phyloP scores from a whole-genome alignment of 1,140 invertebrate species.

The Pseudoatta argentina region DNA sequence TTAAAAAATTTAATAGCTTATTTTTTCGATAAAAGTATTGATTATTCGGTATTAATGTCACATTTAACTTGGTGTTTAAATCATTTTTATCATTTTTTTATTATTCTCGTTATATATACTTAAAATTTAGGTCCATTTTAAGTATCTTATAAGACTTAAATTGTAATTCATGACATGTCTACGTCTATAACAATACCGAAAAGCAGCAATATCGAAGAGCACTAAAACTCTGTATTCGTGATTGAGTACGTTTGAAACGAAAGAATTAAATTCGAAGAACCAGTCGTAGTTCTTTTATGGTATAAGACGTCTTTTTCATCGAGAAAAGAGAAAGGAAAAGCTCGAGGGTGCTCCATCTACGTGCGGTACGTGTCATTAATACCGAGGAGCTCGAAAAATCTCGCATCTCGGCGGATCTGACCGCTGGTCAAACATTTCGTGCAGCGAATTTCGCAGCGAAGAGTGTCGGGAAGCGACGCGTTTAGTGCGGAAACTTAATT shows the following conservation, averaged over 20 bases:
- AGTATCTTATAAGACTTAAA: background rate
- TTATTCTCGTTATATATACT: background rate
- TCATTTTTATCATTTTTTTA: background rate
- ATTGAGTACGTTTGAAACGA: background rate
- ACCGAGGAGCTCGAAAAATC: conserved; percentile 47
- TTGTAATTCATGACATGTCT: conserved; percentile 9
- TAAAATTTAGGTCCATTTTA: background rate
- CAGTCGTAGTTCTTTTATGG: background rate
- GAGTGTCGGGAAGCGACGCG: conserved; percentile 14
- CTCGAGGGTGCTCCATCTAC: conserved; percentile 20
- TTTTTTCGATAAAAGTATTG: background rate
- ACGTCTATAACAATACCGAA: background rate
- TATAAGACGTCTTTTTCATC: background rate
- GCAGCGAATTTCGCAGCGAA: conserved; percentile 1
- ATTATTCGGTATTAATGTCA: background rate
- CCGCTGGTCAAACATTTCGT: background rate
- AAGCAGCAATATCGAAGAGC: background rate
- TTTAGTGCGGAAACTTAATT: conserved; percentile 56
- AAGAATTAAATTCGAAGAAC: conserved; percentile 24
- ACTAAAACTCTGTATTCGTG: background rate
- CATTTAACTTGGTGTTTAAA: background rate
- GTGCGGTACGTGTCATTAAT: conserved; percentile 54
- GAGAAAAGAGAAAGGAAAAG: conserved; percentile 3
- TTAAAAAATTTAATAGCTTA: background rate
- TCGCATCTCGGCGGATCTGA: background rate